phyloP scores from a whole-genome alignment of 1,140 invertebrate genomes.

The Trialeurodes vaporariorum region DNA sequence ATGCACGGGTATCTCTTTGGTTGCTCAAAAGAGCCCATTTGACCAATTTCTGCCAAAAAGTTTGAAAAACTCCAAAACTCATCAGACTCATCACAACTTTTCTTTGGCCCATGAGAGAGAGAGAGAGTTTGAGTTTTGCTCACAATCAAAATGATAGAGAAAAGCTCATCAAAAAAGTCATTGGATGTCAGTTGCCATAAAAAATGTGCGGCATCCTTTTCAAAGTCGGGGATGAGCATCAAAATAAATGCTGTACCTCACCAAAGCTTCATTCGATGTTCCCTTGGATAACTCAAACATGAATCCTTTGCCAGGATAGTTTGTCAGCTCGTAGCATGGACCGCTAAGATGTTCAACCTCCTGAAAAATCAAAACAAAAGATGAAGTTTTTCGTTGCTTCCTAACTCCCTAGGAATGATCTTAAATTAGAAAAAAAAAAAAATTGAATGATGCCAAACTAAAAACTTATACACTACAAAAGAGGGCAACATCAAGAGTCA shows the following conservation, averaged over 20 bases:
- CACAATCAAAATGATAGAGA: no score
- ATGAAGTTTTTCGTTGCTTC: no score
- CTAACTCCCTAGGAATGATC: no score
- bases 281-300: constrained; percentile 41
- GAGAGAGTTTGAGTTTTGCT: neutral
- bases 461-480: no score
- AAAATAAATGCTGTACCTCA: neutral
- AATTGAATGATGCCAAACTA: no score
- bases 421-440: no score
- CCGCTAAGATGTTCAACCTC: constrained; percentile 38
- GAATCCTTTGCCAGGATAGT: constrained; percentile 49
- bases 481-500: no score
- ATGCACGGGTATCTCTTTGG: no score
- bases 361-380: constrained; percentile 33
- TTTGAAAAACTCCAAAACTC: neutral
- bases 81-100: neutral
- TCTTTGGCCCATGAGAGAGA: neutral
- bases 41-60: no score
- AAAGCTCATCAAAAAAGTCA: no score
- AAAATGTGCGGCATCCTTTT: neutral
- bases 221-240: neutral
- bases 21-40: no score
- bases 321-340: constrained; percentile 36
- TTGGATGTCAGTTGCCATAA: no score
- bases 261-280: neutral